A percentile compares a stretch with the other conserved stretches of the same genome.
These are phyloP conservation scores for Cryptus viduatorius DNA, from an alignment of 2,888 invertebrate genomes.

Conservation along the genomic window DNA sequence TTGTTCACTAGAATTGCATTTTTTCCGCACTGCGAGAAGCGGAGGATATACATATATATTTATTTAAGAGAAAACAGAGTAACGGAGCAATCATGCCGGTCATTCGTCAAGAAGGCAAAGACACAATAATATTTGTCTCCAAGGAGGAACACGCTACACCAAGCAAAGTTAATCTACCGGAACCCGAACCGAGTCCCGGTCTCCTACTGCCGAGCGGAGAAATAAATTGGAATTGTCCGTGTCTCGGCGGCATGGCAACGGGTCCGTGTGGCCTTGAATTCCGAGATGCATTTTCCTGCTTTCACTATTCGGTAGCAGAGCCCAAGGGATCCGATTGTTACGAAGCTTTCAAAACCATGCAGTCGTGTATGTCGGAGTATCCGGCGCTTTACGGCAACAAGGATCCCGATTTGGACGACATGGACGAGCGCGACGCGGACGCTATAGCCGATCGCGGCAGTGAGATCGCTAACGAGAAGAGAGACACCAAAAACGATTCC, in stretches of 20 bases:
- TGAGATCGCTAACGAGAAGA: constrained; percentile 47
- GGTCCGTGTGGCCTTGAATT: constrained; percentile 98
- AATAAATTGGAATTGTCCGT: constrained; percentile 99
- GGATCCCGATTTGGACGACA: constrained; percentile 88
- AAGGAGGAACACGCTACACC: constrained; percentile 92
- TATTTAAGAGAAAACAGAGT: constrained; percentile 17
- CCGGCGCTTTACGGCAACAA: constrained; percentile 93
- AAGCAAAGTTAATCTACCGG: constrained; percentile 89
- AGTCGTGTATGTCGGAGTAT: constrained; percentile 94
- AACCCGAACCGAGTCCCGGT: constrained; percentile 91
- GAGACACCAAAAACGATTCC: constrained; percentile 27
- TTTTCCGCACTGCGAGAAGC: not conserved
- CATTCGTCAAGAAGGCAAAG: constrained; percentile 88
- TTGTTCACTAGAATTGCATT: constrained; percentile 73
- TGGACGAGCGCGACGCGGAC: constrained; percentile 81
- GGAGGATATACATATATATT: too few relatives aligned
- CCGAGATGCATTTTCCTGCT: constrained; percentile 97
- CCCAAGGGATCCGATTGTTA: constrained; percentile 97
- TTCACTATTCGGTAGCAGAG: constrained; percentile 95
- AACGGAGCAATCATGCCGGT: constrained; percentile 75
- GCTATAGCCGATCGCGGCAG: constrained; percentile 53
- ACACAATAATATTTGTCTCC: constrained; percentile 93
- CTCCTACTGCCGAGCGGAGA: constrained; percentile 93
- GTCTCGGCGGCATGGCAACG: constrained; percentile 98
- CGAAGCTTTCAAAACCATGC: constrained; percentile 95